Base-by-base conservation (phyloP, 2,113 vertebrate species). In the Pygathrix nemaeus region DNA sequence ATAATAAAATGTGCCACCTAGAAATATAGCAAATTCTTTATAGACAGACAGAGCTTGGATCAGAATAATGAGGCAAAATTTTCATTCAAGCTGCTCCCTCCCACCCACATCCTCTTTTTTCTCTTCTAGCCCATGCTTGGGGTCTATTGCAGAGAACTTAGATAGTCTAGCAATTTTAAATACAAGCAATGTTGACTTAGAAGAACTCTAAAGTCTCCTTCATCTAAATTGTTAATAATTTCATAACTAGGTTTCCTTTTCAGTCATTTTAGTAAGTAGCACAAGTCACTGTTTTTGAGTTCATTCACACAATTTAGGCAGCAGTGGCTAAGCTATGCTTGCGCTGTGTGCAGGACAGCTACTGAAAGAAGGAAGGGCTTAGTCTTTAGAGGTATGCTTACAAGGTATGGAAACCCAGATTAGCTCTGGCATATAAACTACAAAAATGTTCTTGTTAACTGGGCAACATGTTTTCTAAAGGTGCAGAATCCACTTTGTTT, bases 391-490 rank as follows among this genome's bases (percentile, higher is more conserved):
- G 52, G 66, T 75, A 45, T 55, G 25, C 27, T 61, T 79, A n/a
- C 18, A 97, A 98, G 97, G 96, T 92, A 78, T 76, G 78, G 84
- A 96, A 96, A 92, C 93, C 30, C 45, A 43, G 66, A 97, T 70
- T 88, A 97, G 81, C 79, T 92, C 83, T 88, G 86, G 96, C 88
- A 90, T 92, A 52, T 89, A 93, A 96, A 96, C 30, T 85, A 70
- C 93, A 79, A 96, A 96, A 98, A 87, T 48, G 68, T 96, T 97
- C 96, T 98, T 95, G 96, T 87, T 97, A 95, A 95, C 94, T 97
- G 96, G 97, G 98, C 91, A 98, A 96, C 97, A 98, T 98, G 97
- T 97, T 98, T 97, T 97, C 92, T 97, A 97, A 96, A 98, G 97
- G 97, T 98, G 97, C 87, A 97, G 70, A 94, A 97, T 97, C 94